Conservation (phyloP, 1,140 invertebrate species). For the Fopius arisanus region DNA sequence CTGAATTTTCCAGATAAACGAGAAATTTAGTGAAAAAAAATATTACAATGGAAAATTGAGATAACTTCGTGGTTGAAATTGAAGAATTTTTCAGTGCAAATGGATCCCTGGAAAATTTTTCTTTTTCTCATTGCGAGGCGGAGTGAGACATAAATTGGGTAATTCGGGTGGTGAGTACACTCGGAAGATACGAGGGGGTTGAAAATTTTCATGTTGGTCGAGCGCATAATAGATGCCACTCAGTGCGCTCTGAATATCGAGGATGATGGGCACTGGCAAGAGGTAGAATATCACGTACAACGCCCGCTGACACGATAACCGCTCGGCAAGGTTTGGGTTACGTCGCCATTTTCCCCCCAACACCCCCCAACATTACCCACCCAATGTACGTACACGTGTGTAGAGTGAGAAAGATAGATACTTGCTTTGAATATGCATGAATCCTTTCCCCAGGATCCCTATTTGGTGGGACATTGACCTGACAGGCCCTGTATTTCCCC, state of each 20-base stretch:
- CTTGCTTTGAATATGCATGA: constrained; percentile 54
- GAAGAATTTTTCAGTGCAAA: no score
- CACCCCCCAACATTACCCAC: constrained; percentile 12
- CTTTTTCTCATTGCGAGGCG: neutral
- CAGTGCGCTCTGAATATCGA: constrained; percentile 20
- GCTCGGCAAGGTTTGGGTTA: constrained; percentile 37
- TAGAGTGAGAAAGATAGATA: constrained; percentile 2
- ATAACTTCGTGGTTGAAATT: no score
- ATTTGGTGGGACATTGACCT: constrained; percentile 54
- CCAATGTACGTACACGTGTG: constrained; percentile 28
- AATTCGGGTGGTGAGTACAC: neutral
- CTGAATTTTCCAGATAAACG: no score
- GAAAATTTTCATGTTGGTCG: constrained; percentile 19
- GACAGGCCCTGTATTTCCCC: constrained; percentile 41
- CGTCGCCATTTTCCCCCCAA: constrained; percentile 20
- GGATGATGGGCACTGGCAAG: constrained; percentile 8
- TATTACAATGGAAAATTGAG: no score
- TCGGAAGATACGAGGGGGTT: neutral
- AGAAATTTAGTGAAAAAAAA: no score
- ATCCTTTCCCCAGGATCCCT: constrained; percentile 39
- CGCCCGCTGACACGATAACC: constrained; percentile 46
- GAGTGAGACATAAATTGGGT: neutral
- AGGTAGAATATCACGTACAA: constrained; percentile 30
- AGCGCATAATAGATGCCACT: constrained; percentile 24
- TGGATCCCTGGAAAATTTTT: no score